Base-by-base conservation (phyloP, 2,888 invertebrate species). In the Clunio marinus region DNA sequence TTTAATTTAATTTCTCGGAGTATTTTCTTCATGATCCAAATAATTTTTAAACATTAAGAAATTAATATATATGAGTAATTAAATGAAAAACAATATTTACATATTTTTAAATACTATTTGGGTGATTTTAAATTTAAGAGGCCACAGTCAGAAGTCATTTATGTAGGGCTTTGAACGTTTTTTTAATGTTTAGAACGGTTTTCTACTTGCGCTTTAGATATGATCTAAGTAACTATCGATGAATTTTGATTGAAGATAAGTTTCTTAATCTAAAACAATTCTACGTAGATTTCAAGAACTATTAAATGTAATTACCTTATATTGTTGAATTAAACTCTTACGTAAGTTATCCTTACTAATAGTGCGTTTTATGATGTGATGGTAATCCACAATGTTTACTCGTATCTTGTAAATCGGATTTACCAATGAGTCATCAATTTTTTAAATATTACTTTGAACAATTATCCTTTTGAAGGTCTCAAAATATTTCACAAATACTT, bases 41-140 rank as follows among this genome's bases (percentile, higher is more conserved):
- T n/a, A 17, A 41, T 24, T 37, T 24, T 41, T 37, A 62, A 62
- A 62, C 22, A 27, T 25, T 65, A 25, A 57, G 25, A 65, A 65
- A 65, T 65, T 65, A 65, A 65, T 46, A 65, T 65, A 65, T 46
- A 25, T 65, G 62, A 32, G 35, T 32, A 5, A 32, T 32, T 32
- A 32, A 32, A 32, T 8, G 7, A 32, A 32, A 32, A 32, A 32
- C n/a, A 32, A 32, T 32, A 32, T 32, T 32, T 32, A n/a, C 35
- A 13, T 32, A 32, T 8, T 32, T 32, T 13, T 8, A 32, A n/a
- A n/a, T n/a, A n/a, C n/a, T n/a, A n/a, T n/a, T n/a, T n/a, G n/a
- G n/a, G n/a, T n/a, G n/a, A n/a, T n/a, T n/a, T n/a, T n/a, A n/a
- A n/a, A n/a, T n/a, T n/a, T n/a, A n/a, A n/a, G n/a, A n/a, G n/a